phyloP scores from a whole-genome alignment of 2,797 vertebrate species.

The Sebastiscus albofasciatus region DNA sequence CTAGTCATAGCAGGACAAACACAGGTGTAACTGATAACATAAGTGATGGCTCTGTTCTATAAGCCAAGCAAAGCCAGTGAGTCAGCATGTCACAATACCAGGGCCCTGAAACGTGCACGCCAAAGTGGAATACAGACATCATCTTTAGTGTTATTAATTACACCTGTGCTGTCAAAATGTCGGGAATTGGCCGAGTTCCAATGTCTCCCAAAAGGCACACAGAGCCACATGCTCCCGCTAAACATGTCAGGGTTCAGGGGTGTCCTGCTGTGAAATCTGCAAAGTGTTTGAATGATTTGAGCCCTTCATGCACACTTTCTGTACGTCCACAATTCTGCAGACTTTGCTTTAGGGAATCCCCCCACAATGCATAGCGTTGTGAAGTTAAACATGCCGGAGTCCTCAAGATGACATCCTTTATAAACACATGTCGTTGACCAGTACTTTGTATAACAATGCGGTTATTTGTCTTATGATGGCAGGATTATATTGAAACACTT shows the following conservation, averaged over 20 bases:
- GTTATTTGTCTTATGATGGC: neutral
- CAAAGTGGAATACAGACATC: neutral
- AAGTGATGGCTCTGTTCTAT: neutral
- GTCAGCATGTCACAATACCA: neutral
- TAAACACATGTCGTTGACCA: neutral
- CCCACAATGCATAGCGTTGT: neutral
- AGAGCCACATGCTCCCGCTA: neutral
- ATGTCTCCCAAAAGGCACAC: neutral
- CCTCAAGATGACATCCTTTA: neutral
- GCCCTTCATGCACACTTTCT: neutral
- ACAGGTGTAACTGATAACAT: neutral
- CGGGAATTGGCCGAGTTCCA: neutral
- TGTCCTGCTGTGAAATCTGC: neutral
- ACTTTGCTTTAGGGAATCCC: neutral
- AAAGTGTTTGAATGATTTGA: neutral
- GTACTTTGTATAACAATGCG: neutral
- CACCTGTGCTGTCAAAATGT: neutral
- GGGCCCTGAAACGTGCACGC: neutral
- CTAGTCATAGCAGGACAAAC: neutral
- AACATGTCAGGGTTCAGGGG: neutral
- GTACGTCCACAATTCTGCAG: neutral
- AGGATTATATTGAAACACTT: neutral
- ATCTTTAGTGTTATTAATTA: neutral
- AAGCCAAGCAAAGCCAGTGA: neutral
- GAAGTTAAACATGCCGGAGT: neutral